Percentiles rank a stretch among this genome's conserved stretches.
phyloP scores from a whole-genome alignment of 1,140 invertebrate species.

The Tetramorium simillimum region DNA sequence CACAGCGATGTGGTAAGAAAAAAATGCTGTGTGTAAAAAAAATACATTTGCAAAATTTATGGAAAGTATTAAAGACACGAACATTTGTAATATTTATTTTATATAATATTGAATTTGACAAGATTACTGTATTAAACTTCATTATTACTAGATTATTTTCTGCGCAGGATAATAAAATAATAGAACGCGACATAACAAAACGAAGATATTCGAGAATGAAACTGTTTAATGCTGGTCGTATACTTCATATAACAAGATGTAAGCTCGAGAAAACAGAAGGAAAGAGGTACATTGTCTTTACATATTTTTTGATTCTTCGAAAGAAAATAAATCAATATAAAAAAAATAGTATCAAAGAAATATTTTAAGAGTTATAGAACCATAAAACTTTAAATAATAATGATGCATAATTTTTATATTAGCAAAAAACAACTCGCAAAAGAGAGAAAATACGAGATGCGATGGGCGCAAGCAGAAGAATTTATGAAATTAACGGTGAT shows the following conservation, averaged over 20 bases:
- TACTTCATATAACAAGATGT: conserved; percentile 89
- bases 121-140: conserved; percentile 4
- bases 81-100: background rate
- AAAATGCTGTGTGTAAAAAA: background rate
- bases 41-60: background rate
- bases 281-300: conserved; percentile 50
- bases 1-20: conserved; percentile 6
- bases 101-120: background rate
- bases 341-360: background rate
- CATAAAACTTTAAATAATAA: background rate
- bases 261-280: conserved; percentile 82
- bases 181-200: conserved; percentile 88
- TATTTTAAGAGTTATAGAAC: background rate
- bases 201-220: conserved; percentile 89
- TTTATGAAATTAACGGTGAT: conserved; percentile 91
- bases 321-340: background rate
- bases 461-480: conserved; percentile 91
- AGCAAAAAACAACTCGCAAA: conserved; percentile 77
- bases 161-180: conserved; percentile 87
- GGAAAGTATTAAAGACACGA: background rate
- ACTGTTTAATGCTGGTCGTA: conserved; percentile 90
- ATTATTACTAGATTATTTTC: conserved; percentile 6
- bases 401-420: conserved; percentile 11
- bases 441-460: conserved; percentile 88
- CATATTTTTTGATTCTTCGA: background rate